phyloP scores from a whole-genome alignment of 1,140 invertebrate species.

The Leptinotarsa undecemlineata region DNA sequence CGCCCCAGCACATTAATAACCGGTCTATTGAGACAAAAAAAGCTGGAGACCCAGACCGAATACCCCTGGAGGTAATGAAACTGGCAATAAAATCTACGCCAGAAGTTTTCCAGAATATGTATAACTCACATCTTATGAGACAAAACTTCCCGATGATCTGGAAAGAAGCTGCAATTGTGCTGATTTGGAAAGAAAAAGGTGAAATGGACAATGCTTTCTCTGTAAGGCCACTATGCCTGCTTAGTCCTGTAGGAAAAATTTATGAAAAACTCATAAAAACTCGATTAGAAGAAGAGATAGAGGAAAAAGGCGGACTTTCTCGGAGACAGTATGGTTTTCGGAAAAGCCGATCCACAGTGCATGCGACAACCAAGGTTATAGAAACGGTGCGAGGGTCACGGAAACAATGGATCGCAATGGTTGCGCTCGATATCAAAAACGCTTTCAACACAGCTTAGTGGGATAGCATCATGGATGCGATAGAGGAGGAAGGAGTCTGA shows the following conservation, averaged over 20 bases:
- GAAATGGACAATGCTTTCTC: background rate
- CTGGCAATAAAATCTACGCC: background rate
- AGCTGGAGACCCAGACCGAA: background rate
- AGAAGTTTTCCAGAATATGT: background rate
- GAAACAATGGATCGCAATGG: conserved; percentile 13
- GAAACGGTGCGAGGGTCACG: conserved; percentile 7
- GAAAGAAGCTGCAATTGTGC: conserved; percentile 2
- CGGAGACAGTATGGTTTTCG: conserved; percentile 49
- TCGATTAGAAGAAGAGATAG: conserved; percentile 22
- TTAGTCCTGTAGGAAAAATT: conserved; percentile 38
- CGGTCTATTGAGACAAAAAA: background rate
- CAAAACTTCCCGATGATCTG: background rate
- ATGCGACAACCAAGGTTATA: conserved; percentile 41
- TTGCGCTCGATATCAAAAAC: conserved; percentile 55
- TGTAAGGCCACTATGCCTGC: conserved; percentile 36
- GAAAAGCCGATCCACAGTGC: conserved; percentile 42
- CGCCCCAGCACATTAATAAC: no score
- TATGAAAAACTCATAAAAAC: conserved; percentile 35
- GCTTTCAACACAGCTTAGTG: conserved; percentile 56
- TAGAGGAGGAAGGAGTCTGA: conserved; percentile 35
- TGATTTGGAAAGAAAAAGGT: background rate
- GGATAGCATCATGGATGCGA: conserved; percentile 37
- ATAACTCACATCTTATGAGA: background rate
- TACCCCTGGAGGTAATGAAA: background rate
- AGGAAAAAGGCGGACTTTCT: conserved; percentile 25